These are phyloP conservation scores for Antechinus flavipes DNA, from an alignment of 2,113 vertebrate species.

Conservation along the genomic window DNA sequence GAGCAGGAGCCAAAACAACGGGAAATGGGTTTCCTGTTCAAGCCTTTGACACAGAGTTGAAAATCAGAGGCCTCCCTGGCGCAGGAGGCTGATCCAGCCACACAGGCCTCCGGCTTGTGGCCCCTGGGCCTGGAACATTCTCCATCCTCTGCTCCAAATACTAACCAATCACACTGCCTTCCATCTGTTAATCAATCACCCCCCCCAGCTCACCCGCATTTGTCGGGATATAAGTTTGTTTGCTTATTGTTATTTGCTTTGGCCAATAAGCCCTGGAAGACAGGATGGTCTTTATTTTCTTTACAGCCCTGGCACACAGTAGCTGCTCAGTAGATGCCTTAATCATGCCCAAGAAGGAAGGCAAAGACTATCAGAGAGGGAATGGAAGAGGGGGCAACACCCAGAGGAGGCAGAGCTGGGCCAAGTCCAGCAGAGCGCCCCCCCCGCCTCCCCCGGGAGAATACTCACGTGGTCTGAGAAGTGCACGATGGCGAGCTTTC, in stretches of 20 bases:
- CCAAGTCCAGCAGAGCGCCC: not conserved
- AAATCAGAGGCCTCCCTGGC: not conserved
- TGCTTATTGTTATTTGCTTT: not conserved
- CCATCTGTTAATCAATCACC: not conserved
- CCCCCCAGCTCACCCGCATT: not conserved
- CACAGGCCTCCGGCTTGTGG: too few species aligned
- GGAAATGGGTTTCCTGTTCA: not conserved
- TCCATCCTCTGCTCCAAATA: too few species aligned
- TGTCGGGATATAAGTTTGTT: not conserved
- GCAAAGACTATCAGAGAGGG: not conserved
- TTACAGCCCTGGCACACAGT: not conserved
- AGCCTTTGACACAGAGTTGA: not conserved
- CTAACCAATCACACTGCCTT: not conserved
- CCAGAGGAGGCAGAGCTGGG: not conserved
- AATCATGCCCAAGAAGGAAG: not conserved
- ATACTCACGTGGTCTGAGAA: slow-evolving; percentile 93
- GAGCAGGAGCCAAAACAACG: not conserved
- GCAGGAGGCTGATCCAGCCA: too few species aligned
- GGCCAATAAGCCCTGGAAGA: not conserved
- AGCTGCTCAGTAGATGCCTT: not conserved
- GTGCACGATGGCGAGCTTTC: slow-evolving; percentile 88
- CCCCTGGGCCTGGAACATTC: not conserved
- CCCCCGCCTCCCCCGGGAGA: too few species aligned
- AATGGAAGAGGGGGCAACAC: not conserved
- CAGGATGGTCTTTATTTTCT: too few species aligned